phyloP scores from a whole-genome alignment of 2,113 vertebrate genomes.

The Amphiprion percula region DNA sequence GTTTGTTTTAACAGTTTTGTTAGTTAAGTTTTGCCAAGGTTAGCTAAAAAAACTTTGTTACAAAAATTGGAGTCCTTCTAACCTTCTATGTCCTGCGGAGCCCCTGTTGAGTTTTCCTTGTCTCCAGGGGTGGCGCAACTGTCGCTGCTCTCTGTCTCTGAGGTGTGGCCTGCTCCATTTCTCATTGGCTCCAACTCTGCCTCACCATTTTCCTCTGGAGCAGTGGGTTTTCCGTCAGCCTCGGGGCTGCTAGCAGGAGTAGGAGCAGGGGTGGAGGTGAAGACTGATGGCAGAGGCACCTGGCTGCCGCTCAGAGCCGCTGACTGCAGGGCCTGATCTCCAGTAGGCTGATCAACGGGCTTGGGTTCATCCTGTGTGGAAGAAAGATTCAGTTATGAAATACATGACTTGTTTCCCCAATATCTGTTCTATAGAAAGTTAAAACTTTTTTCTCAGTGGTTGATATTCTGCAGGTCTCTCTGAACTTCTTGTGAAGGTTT shows the following conservation, averaged over 20 bases:
- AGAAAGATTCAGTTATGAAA: conserved; percentile 2
- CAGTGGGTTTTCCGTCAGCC: conserved; percentile 72
- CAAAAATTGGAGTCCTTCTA: background rate
- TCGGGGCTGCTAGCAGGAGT: conserved; percentile 55
- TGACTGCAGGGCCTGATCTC: conserved; percentile 83
- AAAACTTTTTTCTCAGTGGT: background rate
- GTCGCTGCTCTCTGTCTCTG: conserved; percentile 89
- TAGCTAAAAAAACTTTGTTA: background rate
- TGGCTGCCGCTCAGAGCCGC: conserved; percentile 81
- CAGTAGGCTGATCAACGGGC: conserved; percentile 82
- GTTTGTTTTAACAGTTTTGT: background rate
- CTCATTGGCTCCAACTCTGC: conserved; percentile 87
- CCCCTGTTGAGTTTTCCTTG: conserved; percentile 83
- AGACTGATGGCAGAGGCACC: conserved; percentile 44
- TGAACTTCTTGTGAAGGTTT: background rate
- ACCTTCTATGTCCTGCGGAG: conserved; percentile 86
- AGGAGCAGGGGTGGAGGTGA: conserved; percentile 44
- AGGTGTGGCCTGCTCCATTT: conserved; percentile 90
- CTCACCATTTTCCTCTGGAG: conserved; percentile 91
- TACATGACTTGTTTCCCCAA: background rate
- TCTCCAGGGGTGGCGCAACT: conserved; percentile 78
- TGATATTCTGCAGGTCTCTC: background rate
- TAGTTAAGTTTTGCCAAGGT: background rate
- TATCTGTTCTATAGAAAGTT: background rate
- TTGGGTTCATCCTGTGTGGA: conserved; percentile 84